These are phyloP conservation scores for Erebia epiphron DNA, from an alignment of 2,888 invertebrate genomes.

Conservation along the genomic window DNA sequence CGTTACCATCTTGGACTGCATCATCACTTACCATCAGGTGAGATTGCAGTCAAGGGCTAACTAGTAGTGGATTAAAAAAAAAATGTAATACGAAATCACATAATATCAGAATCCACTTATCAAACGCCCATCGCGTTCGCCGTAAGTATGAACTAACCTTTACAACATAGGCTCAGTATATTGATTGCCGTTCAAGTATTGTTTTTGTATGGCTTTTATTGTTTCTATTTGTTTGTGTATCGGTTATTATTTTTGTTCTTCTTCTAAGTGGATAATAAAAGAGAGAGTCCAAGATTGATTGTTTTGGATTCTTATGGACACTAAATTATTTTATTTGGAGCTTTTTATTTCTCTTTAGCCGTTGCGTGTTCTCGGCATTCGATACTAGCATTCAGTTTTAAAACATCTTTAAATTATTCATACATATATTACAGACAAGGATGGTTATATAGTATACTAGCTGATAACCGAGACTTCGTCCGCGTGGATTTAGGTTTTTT, in stretches of 20 bases:
- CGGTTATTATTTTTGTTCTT: conserved; percentile 22
- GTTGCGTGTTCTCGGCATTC: background rate
- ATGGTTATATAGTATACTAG: no score
- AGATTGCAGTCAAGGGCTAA: no score
- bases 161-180: conserved; percentile 2
- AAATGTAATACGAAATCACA: no score
- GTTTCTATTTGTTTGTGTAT: conserved; percentile 17
- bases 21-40: no score
- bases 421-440: no score
- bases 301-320: conserved; percentile 5
- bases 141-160: background rate
- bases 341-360: background rate
- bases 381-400: background rate
- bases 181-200: conserved; percentile 9
- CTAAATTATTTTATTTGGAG: conserved; percentile 6
- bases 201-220: conserved; percentile 14
- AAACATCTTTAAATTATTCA: no score
- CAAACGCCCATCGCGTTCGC: background rate
- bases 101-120: no score
- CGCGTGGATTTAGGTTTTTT: no score
- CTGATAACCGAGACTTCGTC: no score
- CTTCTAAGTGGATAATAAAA: conserved; percentile 19
- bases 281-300: conserved; percentile 15
- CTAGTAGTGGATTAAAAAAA: no score
- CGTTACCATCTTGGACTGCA: no score